Percentiles rank a stretch among this genome's conserved stretches.
phyloP scores from a whole-genome alignment of 2,797 vertebrate genomes.

The Spizella passerina region DNA sequence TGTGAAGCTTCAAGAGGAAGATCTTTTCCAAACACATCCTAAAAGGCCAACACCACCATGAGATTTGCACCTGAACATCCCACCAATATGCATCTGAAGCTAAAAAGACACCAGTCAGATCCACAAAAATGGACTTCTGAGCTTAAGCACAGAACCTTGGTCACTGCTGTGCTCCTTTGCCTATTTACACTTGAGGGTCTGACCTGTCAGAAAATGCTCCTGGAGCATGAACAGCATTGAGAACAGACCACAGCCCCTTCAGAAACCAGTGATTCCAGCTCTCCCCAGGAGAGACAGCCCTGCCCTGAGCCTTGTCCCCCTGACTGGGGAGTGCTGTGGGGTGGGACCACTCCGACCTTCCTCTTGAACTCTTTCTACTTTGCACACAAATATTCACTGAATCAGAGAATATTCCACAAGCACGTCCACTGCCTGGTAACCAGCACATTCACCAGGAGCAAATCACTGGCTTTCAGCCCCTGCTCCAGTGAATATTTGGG shows the following conservation, averaged over 20 bases:
- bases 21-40: background rate
- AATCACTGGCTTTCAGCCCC: background rate
- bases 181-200: background rate
- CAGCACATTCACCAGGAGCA: background rate
- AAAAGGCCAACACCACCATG: background rate
- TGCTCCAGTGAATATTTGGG: slow-evolving; percentile 20
- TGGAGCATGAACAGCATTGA: rapidly evolving
- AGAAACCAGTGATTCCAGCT: background rate
- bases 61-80: background rate
- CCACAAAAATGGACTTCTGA: background rate
- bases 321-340: background rate
- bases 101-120: background rate
- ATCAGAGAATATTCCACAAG: background rate
- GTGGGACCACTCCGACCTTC: background rate
- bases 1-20: background rate
- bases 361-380: background rate
- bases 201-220: background rate
- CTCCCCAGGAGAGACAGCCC: background rate
- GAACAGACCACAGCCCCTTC: background rate
- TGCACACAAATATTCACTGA: slow-evolving; percentile 3
- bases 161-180: background rate
- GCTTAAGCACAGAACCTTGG: background rate
- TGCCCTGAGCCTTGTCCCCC: background rate
- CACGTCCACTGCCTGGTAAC: background rate
- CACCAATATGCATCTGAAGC: background rate